A percentile compares a stretch with the other conserved stretches of the same genome.
Evolutionary conservation across 2,113 vertebrate genomes (phyloP).

Genomic region (Calonectris borealis): DNA sequence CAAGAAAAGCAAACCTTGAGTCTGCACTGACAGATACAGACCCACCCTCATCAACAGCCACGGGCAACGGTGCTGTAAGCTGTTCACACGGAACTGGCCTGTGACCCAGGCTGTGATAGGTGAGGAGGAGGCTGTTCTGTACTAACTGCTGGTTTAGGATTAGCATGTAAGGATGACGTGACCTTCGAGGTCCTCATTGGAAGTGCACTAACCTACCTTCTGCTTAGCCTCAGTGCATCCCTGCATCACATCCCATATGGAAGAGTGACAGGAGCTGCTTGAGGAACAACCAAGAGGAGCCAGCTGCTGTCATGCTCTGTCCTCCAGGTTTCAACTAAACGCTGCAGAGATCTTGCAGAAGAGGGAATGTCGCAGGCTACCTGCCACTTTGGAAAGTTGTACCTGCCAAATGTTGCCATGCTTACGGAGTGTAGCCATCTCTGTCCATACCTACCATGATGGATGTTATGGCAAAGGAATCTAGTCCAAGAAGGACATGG

Average conservation of each 20-base stretch:
- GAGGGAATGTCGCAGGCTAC: accelerated
- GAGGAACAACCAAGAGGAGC: not conserved
- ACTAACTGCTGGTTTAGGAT: not conserved
- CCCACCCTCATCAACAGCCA: not conserved
- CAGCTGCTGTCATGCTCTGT: not conserved
- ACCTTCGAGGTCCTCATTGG: not conserved
- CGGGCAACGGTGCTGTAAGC: not conserved
- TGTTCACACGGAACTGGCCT: not conserved
- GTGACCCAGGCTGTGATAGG: not conserved
- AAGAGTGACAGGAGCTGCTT: not conserved
- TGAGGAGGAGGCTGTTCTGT: not conserved
- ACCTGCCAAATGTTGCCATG: not conserved
- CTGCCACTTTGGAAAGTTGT: not conserved
- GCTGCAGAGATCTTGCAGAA: not conserved
- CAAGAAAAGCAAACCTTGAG: not conserved
- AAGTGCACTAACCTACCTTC: not conserved
- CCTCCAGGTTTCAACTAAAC: not conserved
- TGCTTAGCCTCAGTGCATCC: not conserved
- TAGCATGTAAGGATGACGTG: accelerated
- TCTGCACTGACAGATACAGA: not conserved
- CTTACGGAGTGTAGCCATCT: not conserved
- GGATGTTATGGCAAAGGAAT: not conserved
- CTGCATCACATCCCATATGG: not conserved
- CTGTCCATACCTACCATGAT: not conserved
- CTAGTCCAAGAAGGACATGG: accelerated